phyloP scores from a whole-genome alignment of 2,113 vertebrate species.

The Pachycephala philippinensis region DNA sequence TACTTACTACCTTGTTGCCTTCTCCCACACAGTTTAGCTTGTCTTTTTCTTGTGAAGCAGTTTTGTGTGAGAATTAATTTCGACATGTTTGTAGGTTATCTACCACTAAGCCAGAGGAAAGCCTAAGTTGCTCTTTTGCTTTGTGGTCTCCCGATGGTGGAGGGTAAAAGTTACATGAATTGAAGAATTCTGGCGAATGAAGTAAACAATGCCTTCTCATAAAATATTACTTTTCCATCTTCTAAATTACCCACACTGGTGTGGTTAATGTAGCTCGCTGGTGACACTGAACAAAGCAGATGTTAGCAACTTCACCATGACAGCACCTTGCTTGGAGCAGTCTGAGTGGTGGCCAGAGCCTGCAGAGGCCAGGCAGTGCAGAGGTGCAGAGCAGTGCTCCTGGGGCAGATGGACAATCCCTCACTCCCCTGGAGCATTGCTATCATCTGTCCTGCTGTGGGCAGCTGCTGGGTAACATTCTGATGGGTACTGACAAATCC shows the following conservation, averaged over 20 bases:
- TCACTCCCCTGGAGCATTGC: not conserved
- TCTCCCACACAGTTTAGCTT: not conserved
- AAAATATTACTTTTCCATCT: not conserved
- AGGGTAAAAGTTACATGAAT: not conserved
- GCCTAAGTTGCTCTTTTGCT: not conserved
- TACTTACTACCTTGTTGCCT: not conserved
- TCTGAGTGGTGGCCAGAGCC: not conserved
- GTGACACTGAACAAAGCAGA: not conserved
- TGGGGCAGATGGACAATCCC: accelerated
- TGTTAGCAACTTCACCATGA: not conserved
- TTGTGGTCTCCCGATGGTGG: not conserved
- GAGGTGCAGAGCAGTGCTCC: not conserved
- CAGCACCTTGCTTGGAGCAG: not conserved
- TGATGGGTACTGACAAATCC: not conserved
- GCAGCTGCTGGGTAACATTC: not conserved
- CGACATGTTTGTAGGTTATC: not conserved
- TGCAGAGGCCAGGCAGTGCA: accelerated
- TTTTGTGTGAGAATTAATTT: not conserved
- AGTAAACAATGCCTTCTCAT: not conserved
- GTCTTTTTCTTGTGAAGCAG: not conserved
- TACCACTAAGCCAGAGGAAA: not conserved
- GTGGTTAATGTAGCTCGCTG: not conserved
- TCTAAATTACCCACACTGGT: not conserved
- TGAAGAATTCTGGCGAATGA: not conserved
- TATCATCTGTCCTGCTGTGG: not conserved